Percentiles rank a stretch among this genome's conserved stretches.
Conservation (phyloP, 2,888 invertebrate genomes). For the Sepiola atlantica region DNA sequence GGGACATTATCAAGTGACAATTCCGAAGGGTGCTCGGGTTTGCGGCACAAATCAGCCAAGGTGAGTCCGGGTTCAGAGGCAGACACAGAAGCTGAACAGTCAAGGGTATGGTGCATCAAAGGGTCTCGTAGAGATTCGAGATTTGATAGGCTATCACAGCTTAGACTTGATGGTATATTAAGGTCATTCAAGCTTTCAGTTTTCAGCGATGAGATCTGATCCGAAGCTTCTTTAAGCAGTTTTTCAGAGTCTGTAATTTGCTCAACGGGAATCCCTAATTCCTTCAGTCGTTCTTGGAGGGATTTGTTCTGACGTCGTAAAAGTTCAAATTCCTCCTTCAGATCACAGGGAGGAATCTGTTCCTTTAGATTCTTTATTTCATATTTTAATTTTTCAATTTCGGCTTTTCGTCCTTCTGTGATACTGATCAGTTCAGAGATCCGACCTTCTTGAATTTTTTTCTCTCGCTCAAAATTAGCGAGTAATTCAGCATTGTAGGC, state of each 20-base stretch:
- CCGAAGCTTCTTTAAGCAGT: constrained; percentile 64
- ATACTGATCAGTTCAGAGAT: constrained; percentile 75
- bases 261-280: constrained; percentile 73
- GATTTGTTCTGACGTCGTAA: constrained; percentile 72
- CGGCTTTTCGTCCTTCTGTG: constrained; percentile 75
- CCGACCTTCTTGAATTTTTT: constrained; percentile 73
- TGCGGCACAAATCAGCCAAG: constrained; percentile 65
- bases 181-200: constrained; percentile 51
- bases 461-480: constrained; percentile 75
- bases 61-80: constrained; percentile 66
- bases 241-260: constrained; percentile 75
- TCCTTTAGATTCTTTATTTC: constrained; percentile 74
- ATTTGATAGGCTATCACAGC: constrained; percentile 68
- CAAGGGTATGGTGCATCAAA: not conserved
- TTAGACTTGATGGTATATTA: constrained; percentile 59
- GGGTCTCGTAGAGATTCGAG: constrained; percentile 55
- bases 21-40: constrained; percentile 66
- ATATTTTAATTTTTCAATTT: constrained; percentile 76
- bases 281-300: constrained; percentile 72
- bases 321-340: constrained; percentile 70
- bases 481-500: constrained; percentile 74
- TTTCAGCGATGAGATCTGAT: constrained; percentile 47
- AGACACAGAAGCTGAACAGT: constrained; percentile 37
- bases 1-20: constrained; percentile 65
- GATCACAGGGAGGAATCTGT: constrained; percentile 59